phyloP scores from a whole-genome alignment of 2,888 invertebrate species.

The Agriotes lineatus region DNA sequence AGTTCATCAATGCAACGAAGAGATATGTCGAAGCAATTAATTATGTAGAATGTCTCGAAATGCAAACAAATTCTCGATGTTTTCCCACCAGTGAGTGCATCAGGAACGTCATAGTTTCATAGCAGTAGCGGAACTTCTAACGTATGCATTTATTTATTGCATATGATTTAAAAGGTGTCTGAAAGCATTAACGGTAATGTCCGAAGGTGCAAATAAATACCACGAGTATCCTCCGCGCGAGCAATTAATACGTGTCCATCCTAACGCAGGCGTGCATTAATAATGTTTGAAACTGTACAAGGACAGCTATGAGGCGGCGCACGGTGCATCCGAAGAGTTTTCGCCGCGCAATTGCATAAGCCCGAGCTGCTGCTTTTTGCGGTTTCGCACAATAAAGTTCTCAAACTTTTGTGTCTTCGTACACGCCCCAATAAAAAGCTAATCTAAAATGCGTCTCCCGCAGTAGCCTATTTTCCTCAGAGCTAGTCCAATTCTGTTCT shows the following conservation, averaged over 20 bases:
- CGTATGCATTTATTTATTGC: constrained; percentile 12
- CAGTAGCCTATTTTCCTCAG: constrained; percentile 65
- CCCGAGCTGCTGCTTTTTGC: constrained; percentile 15
- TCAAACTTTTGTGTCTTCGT: constrained; percentile 40
- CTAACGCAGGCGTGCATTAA: constrained; percentile 13
- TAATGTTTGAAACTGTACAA: constrained; percentile 18
- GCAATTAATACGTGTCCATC: constrained; percentile 16
- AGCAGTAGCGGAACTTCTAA: neutral
- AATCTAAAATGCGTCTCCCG: constrained; percentile 66
- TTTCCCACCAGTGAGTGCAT: no score
- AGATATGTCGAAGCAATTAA: no score
- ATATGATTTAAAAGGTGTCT: constrained; percentile 11
- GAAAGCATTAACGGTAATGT: constrained; percentile 22
- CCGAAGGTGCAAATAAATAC: constrained; percentile 21
- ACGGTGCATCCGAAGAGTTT: constrained; percentile 3
- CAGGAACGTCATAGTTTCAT: neutral
- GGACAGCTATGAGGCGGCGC: constrained; percentile 3
- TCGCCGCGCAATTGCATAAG: neutral
- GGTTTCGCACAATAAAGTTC: constrained; percentile 36
- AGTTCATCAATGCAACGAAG: no score
- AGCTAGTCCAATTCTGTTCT: constrained; percentile 67
- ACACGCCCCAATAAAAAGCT: constrained; percentile 64
- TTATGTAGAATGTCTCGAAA: no score
- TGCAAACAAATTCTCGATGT: no score
- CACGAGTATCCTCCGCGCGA: neutral